phyloP scores from a whole-genome alignment of 2,113 vertebrate species.

The Nerophis lumbriciformis region DNA sequence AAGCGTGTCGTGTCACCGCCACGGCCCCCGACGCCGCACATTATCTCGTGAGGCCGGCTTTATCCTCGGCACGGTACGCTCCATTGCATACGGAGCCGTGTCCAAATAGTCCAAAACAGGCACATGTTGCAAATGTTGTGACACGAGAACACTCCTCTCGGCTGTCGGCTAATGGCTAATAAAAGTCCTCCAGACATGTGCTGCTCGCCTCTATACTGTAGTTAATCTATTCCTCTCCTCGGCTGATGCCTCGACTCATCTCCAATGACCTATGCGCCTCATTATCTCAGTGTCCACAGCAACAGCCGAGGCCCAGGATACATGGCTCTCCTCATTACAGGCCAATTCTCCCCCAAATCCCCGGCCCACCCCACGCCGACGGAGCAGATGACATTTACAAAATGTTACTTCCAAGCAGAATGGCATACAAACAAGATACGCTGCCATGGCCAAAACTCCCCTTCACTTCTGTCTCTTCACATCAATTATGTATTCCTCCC shows the following conservation, averaged over 20 bases:
- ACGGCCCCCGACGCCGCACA: constrained; percentile 9
- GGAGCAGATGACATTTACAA: constrained; percentile 73
- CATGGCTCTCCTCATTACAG: constrained; percentile 97
- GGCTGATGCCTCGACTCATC: constrained; percentile 96
- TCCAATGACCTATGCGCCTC: constrained; percentile 99
- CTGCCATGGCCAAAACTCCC: constrained; percentile 64
- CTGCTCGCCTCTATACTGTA: constrained; percentile 79
- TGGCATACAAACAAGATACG: constrained; percentile 68
- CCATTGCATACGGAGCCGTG: constrained; percentile 17
- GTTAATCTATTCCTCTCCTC: constrained; percentile 95
- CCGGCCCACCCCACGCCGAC: constrained; percentile 59
- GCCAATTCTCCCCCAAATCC: constrained; percentile 67
- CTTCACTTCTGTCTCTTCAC: constrained; percentile 67
- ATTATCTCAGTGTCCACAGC: constrained; percentile 99
- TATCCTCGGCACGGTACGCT: constrained; percentile 10
- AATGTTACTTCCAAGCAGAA: constrained; percentile 72
- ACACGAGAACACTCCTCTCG: constrained; percentile 51
- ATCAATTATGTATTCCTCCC: constrained; percentile 72
- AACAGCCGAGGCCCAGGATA: constrained; percentile 92
- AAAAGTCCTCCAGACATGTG: constrained; percentile 78
- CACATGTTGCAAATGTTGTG: constrained; percentile 57
- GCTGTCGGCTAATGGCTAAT: constrained; percentile 69
- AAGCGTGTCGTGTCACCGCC: constrained; percentile 17
- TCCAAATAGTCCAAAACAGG: constrained; percentile 43
- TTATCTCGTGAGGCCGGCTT: constrained; percentile 13